Evolutionary conservation across 2,888 invertebrate species (phyloP), one percentile per base, ranked within the genome.

Genomic region (Erebia ligea): DNA sequence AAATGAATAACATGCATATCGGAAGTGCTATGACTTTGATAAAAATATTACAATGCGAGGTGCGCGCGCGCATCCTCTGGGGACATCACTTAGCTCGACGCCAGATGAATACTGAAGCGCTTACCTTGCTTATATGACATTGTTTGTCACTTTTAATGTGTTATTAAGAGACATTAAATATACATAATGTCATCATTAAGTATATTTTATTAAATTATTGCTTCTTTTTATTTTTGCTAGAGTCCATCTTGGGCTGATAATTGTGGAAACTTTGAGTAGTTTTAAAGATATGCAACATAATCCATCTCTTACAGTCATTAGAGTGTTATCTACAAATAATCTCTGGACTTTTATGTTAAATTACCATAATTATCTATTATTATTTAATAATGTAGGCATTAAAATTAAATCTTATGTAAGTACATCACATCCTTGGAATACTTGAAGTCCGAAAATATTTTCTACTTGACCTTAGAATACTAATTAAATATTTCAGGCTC

Each of bases 51-150:
- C 45, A 63, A 76, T 77, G 73, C 74, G 54, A 54, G 57, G 42
- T 63, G 73, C 76, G 73, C 71, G 68, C 73, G 69, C 69, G 72
- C 72, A 68, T 64, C 68, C 69, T 70, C 74, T 73, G 76, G 73
- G 76, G 76, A 75, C 77, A 69, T 71, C 69, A 69, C 69, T 74
- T 69, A 74, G 67, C 63, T 67, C 69, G 63, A 78, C 75, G 71
- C 72, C 59, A n/a, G 64, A 52, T 72, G 78, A 76, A 78, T 79
- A 73, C 56, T 65, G 67, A 76, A 61, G 58, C 64, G 50, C 50
- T 77, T 69, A 77, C 78, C 79, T 78, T 77, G 76, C 66, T 76
- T 77, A 74, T 77, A 74, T 77, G 73, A 73, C 75, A 75, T 76
- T 75, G 74, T 72, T 78, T 75, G 76, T 77, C 70, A 76, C 72